Evolutionary conservation across 2,113 vertebrate species (phyloP).

Genomic region (Petrocephalus zakoni): DNA sequence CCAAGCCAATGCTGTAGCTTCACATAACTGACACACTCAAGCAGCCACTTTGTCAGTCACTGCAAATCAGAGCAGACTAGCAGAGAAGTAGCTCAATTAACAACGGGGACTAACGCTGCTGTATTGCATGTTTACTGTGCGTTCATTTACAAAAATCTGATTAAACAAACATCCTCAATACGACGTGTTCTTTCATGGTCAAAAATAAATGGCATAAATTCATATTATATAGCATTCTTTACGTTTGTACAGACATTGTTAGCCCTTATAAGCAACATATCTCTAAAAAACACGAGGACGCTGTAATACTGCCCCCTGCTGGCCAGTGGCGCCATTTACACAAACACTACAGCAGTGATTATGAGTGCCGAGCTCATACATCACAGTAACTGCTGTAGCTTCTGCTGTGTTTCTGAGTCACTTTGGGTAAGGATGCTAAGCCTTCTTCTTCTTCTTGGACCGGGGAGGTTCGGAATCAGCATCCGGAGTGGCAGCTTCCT

Average conservation of each 20-base stretch:
- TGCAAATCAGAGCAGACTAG: background rate
- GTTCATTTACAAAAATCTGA: background rate
- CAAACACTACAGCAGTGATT: background rate
- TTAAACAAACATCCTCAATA: background rate
- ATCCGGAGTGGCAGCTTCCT: background rate
- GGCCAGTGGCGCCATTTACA: constrained; percentile 3
- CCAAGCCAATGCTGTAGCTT: background rate
- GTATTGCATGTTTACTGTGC: background rate
- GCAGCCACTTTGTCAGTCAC: background rate
- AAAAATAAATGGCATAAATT: background rate
- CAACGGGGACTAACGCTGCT: background rate
- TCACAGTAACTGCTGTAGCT: background rate
- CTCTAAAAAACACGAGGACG: background rate
- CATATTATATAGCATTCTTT: background rate
- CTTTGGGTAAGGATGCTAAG: background rate
- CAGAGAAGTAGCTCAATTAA: background rate
- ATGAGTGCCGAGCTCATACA: background rate
- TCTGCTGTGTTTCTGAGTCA: background rate
- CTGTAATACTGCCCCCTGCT: constrained; percentile 33
- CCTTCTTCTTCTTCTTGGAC: constrained; percentile 70
- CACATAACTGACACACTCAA: background rate
- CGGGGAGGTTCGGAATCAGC: constrained; percentile 41
- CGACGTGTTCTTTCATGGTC: background rate
- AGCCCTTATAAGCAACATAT: background rate
- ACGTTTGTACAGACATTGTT: background rate